These are phyloP conservation scores for Pristionchus japonicus DNA, from an alignment of 2,888 invertebrate species.

Conservation along the genomic window DNA sequence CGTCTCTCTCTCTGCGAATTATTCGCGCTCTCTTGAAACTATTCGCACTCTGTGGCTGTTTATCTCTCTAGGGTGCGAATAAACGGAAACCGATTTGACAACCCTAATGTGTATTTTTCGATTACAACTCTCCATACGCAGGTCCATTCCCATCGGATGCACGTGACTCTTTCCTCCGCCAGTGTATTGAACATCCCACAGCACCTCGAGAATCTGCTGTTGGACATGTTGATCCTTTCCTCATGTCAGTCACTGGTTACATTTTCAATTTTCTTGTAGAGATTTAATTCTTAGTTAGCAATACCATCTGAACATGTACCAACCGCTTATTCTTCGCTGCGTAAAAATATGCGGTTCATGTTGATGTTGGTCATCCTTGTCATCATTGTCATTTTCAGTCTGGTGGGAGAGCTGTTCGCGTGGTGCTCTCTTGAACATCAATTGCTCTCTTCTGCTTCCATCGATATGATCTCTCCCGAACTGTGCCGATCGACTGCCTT, in stretches of 20 bases:
- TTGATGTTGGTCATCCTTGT: too few species aligned
- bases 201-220: constrained; percentile 48
- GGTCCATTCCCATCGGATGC: constrained; percentile 43
- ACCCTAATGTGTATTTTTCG: not conserved
- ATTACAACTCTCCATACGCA: not conserved
- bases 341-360: too few species aligned
- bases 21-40: too few species aligned
- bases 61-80: too few species aligned
- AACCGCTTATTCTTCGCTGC: too few species aligned
- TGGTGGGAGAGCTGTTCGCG: constrained; percentile 59
- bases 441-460: constrained; percentile 49
- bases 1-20: too few species aligned
- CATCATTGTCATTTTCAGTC: constrained; percentile 53
- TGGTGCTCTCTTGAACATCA: constrained; percentile 63
- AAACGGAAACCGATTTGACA: too few species aligned
- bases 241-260: constrained; percentile 52
- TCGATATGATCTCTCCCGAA: constrained; percentile 44
- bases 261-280: not conserved
- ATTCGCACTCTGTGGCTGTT: too few species aligned
- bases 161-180: constrained; percentile 46
- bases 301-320: too few species aligned
- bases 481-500: constrained; percentile 54
- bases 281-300: too few species aligned
- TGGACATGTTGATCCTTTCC: constrained; percentile 58
- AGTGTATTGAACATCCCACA: constrained; percentile 58